Evolutionary conservation across 2,113 vertebrate genomes (phyloP).

Genomic region (Azemiops feae): DNA sequence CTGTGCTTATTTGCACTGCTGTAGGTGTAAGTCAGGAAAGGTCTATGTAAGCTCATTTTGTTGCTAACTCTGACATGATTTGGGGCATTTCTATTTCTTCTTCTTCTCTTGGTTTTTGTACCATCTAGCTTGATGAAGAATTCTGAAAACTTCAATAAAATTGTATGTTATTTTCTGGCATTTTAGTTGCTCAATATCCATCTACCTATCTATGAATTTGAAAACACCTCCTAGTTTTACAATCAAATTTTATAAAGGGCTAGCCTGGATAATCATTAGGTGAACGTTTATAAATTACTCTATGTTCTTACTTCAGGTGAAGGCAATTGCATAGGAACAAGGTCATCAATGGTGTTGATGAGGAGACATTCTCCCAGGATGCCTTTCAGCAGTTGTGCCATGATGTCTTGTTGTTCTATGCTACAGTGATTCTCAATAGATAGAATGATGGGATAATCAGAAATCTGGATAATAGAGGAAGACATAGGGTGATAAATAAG

Average conservation of each 20-base stretch:
- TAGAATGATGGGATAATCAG: constrained; percentile 86
- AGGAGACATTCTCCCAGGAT: constrained; percentile 84
- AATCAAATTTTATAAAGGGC: not conserved
- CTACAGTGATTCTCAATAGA: constrained; percentile 92
- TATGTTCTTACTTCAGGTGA: constrained; percentile 81
- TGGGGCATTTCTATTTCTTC: not conserved
- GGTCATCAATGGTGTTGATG: constrained; percentile 70
- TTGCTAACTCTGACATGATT: not conserved
- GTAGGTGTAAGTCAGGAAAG: not conserved
- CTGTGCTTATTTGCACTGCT: not conserved
- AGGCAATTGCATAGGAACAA: constrained; percentile 73
- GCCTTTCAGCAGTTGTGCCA: constrained; percentile 77
- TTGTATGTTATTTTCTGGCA: not conserved
- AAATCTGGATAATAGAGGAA: constrained; percentile 65
- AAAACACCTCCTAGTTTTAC: not conserved
- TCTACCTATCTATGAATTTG: not conserved
- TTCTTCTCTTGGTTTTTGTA: not conserved
- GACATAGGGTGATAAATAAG: not conserved
- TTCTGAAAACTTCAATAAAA: not conserved
- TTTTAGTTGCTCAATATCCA: not conserved
- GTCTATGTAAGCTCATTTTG: not conserved
- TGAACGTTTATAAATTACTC: too few species aligned
- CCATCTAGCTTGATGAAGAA: not conserved
- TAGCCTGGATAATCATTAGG: not conserved
- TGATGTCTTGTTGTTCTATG: constrained; percentile 83